Evolutionary conservation across 2,113 vertebrate genomes (phyloP).

Genomic region (Sinosuthora webbiana): DNA sequence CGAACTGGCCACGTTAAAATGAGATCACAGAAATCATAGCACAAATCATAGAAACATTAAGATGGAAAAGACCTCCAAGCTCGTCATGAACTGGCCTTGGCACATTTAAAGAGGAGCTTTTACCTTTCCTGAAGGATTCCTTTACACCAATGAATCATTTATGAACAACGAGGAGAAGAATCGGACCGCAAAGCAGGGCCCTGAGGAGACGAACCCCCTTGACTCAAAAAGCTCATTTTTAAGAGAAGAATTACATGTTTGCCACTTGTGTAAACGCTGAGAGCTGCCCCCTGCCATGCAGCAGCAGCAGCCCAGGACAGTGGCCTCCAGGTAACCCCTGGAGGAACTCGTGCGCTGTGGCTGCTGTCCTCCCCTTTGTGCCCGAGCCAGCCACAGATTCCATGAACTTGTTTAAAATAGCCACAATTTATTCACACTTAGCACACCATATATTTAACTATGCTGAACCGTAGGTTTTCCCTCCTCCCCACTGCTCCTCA

Average conservation of each 20-base stretch:
- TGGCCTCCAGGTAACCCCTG: constrained; percentile 9
- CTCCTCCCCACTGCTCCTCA: not conserved
- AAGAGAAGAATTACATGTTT: not conserved
- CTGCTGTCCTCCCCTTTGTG: not conserved
- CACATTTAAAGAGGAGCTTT: not conserved
- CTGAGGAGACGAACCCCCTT: not conserved
- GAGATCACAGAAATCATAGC: too few species aligned
- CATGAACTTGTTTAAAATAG: constrained; percentile 20
- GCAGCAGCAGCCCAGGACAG: not conserved
- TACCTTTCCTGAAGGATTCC: not conserved
- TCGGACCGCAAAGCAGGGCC: not conserved
- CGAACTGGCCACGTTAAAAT: not conserved
- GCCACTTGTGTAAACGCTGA: not conserved
- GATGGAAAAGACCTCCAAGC: not conserved
- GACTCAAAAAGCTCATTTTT: not conserved
- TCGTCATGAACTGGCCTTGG: not conserved
- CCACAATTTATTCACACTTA: constrained; percentile 46
- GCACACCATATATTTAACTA: constrained; percentile 53
- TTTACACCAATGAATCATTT: not conserved
- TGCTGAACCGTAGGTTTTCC: not conserved
- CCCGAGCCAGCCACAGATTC: not conserved
- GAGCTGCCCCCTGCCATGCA: not conserved
- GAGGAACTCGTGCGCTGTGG: not conserved
- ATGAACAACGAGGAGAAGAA: not conserved
- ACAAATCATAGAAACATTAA: rapidly evolving